Base-by-base conservation (phyloP, 2,888 invertebrate genomes). In the Lochmaea capreae region DNA sequence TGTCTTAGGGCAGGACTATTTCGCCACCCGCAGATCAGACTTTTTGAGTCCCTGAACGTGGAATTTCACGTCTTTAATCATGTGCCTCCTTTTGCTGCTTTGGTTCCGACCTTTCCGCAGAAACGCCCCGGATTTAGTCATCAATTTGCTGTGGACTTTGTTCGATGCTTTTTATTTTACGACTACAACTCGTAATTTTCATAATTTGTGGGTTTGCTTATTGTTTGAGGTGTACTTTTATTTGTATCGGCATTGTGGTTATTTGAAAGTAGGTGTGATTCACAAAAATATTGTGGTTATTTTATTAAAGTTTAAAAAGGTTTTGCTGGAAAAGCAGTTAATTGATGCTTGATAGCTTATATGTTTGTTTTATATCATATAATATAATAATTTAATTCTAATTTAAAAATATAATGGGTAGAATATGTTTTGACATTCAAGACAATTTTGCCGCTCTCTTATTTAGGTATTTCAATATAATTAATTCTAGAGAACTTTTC, bases 1-100 rank as follows among this genome's bases (percentile, higher is more conserved):
- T 81, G 83, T 83, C 83, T 82, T 80, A 42, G 70, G 54, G 52
- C 62, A 54, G 82, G 82, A 80, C 82, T 82, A 82, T 75, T 75
- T 82, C 83, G 83, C 84, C 84, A 84, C 84, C 84, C 84, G 84
- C 84, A 83, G 83, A 82, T 82, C 81, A 79, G 76, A 52, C 77
- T 78, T 78, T 79, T 77, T 76, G 78, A 76, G 78, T 73, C 81
- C 78, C 81, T 79, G 67, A 57, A 67, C 63, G 57, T 67, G 67
- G 72, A 72, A 80, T 82, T 82, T 82, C 79, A 81, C 79, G 79
- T 81, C 79, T 81, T 79, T 80, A 81, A 82, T 80, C 72, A 72
- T 67, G 63, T 42, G 26, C 59, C 46, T 58, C 61, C 59, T 59
- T 59, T 61, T 22, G 67, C 59, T 58, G 39, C 67, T 63, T 72